Base-by-base conservation (phyloP, 2,797 vertebrate genomes). In the Cichlasoma orientale region DNA sequence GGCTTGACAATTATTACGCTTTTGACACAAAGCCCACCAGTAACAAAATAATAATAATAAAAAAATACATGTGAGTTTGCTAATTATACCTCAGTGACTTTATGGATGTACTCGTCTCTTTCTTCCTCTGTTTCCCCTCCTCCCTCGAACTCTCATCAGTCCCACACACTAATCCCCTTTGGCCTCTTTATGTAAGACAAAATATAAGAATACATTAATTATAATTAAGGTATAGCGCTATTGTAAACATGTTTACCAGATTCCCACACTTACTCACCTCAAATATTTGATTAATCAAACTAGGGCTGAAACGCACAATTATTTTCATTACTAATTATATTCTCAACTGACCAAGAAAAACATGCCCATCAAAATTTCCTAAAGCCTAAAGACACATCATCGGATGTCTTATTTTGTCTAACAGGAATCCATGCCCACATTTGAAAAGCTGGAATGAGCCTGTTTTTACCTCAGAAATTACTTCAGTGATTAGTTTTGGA, bases 1-100 rank as follows among this genome's bases (percentile, higher is more conserved):
- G 19, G 33, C 19, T 54, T 50, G 53, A 79, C n/a, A 57, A 56
- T 74, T 56, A 71, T 82, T 36, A 10, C 8, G 33, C 11, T 57
- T 81, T 21, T 44, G 50, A 47, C 56, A 27, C 66, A 36, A 74
- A 68, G 13, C 3, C 5, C 38, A 71, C 29, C 4, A 33, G 23
- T 58, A 72, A 75, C 3, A 19, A 68, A 77, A 72, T 19, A 27
- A 4, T 27, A 27, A 27, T 4, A 27, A 27, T 27, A 27, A 44
- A 11, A 36, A 8, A 8, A 31, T 5, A 31, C 29, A 33, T 74
- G 19, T 76, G 2, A 70, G 52, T 72, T 54, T 36, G 55, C 59
- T 74, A 29, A 56, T 70, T 57, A 23, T 27, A 16, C 7, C 29
- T 29, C 33, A 1, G 3, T 2, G 9, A 50, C 18, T 82, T 82